These are phyloP conservation scores for Drosophila silvestris DNA, from an alignment of 2,888 invertebrate genomes.

Conservation along the genomic window DNA sequence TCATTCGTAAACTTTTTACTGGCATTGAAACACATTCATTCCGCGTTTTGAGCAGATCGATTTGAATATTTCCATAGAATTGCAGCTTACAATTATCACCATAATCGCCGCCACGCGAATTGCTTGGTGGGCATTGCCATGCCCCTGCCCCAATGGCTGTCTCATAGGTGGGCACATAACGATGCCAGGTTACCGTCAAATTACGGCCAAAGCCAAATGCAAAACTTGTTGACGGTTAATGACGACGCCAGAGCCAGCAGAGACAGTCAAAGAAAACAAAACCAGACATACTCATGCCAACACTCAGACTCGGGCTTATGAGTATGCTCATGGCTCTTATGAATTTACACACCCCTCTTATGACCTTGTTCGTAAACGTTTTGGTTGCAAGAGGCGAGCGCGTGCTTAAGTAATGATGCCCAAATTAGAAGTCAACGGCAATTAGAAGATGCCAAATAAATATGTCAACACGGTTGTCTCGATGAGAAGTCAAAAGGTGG, in stretches of 20 bases:
- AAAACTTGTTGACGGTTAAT: slow-evolving; percentile 47
- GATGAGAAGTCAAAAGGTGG: slow-evolving; percentile 6
- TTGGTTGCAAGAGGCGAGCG: slow-evolving; percentile 40
- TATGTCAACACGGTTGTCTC: slow-evolving; percentile 43
- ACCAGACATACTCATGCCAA: slow-evolving; percentile 21
- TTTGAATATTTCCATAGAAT: not conserved
- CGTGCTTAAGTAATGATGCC: slow-evolving; percentile 75
- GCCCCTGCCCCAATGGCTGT: slow-evolving; percentile 8
- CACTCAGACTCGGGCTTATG: not conserved
- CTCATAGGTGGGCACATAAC: slow-evolving; percentile 9
- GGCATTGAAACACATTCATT: not conserved
- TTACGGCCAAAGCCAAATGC: slow-evolving; percentile 35
- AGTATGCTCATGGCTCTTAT: not conserved
- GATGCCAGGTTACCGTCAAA: slow-evolving; percentile 48
- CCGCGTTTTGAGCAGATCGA: not conserved
- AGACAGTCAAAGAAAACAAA: slow-evolving; percentile 27
- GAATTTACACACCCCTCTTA: slow-evolving; percentile 7
- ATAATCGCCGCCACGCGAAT: slow-evolving; percentile 10
- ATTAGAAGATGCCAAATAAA: slow-evolving; percentile 57
- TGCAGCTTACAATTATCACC: slow-evolving; percentile 2
- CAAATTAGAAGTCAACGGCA: slow-evolving; percentile 61
- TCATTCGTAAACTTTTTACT: not conserved
- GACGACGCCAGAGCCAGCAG: slow-evolving; percentile 26
- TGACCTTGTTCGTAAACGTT: slow-evolving; percentile 57
- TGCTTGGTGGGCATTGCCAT: slow-evolving; percentile 23